Percentiles rank a stretch among this genome's conserved stretches.
phyloP scores from a whole-genome alignment of 37 sponge, comb jelly and placozoan species.

The Beroe ovata region DNA sequence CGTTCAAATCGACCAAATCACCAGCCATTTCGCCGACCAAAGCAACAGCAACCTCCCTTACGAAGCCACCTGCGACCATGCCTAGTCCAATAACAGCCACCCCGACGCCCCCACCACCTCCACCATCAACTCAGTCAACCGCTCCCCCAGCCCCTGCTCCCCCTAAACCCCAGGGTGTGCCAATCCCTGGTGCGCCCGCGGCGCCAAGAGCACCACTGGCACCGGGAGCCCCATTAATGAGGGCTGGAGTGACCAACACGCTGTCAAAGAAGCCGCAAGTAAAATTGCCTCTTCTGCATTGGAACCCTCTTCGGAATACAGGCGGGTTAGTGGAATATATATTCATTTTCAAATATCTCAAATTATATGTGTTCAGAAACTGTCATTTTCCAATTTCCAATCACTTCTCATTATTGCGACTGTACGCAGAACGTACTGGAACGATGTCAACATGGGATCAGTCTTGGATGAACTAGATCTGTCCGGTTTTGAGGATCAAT shows the following conservation, averaged over 20 bases:
- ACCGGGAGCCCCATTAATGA: neutral
- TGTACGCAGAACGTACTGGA: conserved; percentile 38
- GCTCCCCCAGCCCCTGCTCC: conserved; percentile 13
- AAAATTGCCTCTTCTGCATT: conserved; percentile 51
- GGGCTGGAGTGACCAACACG: neutral
- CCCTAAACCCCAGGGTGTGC: neutral
- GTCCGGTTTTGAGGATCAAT: conserved; percentile 31
- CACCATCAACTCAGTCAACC: neutral
- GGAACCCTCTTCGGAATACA: conserved; percentile 19
- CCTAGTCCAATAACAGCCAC: neutral
- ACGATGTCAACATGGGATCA: conserved; percentile 6
- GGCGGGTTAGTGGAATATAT: neutral
- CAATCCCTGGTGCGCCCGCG: conserved; percentile 2
- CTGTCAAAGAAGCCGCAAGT: conserved; percentile 39
- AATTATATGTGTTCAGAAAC: no score
- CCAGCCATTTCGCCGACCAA: neutral
- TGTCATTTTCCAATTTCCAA: no score
- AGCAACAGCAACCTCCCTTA: neutral
- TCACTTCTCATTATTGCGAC: no score
- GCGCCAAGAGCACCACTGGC: conserved; percentile 18
- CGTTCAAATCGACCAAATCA: conserved; percentile 11
- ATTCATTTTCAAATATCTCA: no score
- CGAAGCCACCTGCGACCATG: neutral
- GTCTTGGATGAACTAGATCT: conserved; percentile 28
- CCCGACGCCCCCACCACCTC: neutral